A percentile compares a stretch with the other conserved stretches of the same genome.
phyloP scores from a whole-genome alignment of 2,797 vertebrate species.

The Lagorchestes hirsutus region DNA sequence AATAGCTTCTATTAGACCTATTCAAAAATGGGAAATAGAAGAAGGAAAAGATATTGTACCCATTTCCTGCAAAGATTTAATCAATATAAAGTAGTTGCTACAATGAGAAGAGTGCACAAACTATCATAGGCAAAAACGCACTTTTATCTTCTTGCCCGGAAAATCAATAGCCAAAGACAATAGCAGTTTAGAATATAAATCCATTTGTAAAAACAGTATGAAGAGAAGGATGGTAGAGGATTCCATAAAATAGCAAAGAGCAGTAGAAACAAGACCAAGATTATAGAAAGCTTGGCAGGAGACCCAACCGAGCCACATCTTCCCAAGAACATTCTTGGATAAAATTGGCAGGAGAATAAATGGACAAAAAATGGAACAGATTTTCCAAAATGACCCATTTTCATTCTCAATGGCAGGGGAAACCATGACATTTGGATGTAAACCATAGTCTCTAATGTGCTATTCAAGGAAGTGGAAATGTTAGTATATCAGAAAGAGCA shows the following conservation, averaged over 20 bases:
- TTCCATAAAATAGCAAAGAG: neutral
- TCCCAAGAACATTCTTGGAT: neutral
- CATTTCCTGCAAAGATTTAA: neutral
- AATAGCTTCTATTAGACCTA: neutral
- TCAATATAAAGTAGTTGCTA: neutral
- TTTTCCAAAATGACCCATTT: neutral
- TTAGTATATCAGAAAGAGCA: neutral
- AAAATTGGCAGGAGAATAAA: neutral
- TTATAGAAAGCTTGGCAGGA: neutral
- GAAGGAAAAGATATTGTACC: neutral
- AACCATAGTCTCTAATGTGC: neutral
- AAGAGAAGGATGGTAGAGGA: neutral
- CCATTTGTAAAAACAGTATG: neutral
- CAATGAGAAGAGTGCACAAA: neutral
- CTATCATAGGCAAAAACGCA: neutral
- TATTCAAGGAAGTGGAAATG: neutral
- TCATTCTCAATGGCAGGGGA: neutral
- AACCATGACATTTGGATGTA: neutral
- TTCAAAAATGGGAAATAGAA: neutral
- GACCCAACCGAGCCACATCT: neutral
- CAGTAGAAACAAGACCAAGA: neutral
- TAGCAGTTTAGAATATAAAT: neutral
- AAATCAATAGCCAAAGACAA: neutral
- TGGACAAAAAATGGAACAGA: neutral
- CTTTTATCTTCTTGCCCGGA: neutral